Evolutionary conservation across 2,113 vertebrate genomes (phyloP).

Genomic region (Oriolus oriolus): DNA sequence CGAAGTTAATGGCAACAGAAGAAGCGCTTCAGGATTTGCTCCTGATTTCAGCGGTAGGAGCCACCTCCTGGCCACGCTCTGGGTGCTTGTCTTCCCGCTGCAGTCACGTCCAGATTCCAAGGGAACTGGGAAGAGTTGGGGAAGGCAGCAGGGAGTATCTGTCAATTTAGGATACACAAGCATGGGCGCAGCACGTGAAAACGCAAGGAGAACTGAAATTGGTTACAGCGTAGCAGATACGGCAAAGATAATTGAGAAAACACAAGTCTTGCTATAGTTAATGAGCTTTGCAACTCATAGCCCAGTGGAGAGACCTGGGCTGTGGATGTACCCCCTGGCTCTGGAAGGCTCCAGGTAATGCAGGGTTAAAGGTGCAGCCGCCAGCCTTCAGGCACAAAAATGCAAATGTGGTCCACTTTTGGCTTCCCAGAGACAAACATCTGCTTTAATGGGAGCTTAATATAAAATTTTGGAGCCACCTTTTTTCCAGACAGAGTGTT

Average conservation of each 20-base stretch:
- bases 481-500: neutral
- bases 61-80: neutral
- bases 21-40: neutral
- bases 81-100: neutral
- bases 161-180: neutral
- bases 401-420: neutral
- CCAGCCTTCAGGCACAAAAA: neutral
- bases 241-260: neutral
- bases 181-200: neutral
- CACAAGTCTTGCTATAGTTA: neutral
- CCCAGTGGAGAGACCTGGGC: neutral
- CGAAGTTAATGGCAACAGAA: neutral
- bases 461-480: neutral
- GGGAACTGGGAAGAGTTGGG: neutral
- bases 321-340: neutral
- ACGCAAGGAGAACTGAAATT: neutral
- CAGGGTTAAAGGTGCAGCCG: neutral
- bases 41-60: neutral
- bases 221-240: neutral
- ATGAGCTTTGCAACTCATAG: neutral
- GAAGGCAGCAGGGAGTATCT: accelerated
- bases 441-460: neutral
- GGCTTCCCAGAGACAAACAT: neutral
- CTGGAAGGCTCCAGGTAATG: neutral
- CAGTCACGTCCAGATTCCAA: neutral